A percentile compares a stretch with the other conserved stretches of the same genome.
Conservation (phyloP, 2,797 vertebrate species). For the Acanthis flammea region DNA sequence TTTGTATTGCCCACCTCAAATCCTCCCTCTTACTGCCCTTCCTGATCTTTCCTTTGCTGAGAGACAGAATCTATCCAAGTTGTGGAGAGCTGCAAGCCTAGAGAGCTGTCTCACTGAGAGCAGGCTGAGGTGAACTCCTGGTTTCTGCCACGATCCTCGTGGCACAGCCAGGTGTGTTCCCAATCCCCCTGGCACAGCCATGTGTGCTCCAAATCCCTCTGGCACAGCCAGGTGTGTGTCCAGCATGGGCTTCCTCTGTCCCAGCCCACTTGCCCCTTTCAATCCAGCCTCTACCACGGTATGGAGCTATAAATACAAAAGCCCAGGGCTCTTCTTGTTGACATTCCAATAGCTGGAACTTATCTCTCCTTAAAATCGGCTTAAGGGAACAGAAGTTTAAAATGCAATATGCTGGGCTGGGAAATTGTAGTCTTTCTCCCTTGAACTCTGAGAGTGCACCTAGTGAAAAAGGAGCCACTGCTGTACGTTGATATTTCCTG, state of each 20-base stretch:
- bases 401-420: conserved; percentile 6
- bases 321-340: neutral
- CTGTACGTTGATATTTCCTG: conserved; percentile 20
- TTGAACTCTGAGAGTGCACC: neutral
- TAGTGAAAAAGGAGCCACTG: conserved; percentile 20
- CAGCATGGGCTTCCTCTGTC: neutral
- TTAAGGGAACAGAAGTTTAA: conserved; percentile 26
- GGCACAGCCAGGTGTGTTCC: neutral
- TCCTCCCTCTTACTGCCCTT: neutral
- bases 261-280: fast-evolving
- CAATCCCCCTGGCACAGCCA: neutral
- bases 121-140: neutral
- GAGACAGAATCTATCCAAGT: neutral
- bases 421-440: conserved; percentile 32
- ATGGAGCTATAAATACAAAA: neutral
- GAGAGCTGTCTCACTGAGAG: neutral
- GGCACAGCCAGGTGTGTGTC: neutral
- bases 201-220: neutral
- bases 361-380: neutral
- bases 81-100: neutral
- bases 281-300: fast-evolving
- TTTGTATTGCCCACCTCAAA: neutral
- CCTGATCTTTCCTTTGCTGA: neutral
- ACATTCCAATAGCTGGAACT: neutral
- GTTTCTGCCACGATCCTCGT: fast-evolving